Base-by-base conservation (phyloP, 2,797 vertebrate genomes). In the Hephaestus fuliginosus region DNA sequence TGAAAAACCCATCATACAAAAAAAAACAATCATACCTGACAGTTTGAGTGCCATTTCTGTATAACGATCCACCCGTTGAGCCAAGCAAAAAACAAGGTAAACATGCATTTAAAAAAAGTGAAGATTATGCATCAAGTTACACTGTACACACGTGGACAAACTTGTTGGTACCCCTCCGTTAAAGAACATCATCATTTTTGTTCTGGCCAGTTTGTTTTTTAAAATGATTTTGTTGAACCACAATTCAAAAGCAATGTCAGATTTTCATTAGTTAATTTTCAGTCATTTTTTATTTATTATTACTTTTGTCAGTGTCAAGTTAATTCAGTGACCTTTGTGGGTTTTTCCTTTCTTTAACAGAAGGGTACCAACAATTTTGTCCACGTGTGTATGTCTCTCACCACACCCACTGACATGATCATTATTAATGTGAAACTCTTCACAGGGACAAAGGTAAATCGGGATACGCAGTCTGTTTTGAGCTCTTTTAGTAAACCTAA, bases 21-120 rank as follows among this genome's bases (percentile, higher is more conserved):
- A 18, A 39, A 72, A 52, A 49, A 93, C 30, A 33, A 33, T 5
- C 95, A 80, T 95, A 96, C 95, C 95, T 95, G 86, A 89, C 76
- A 52, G 90, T 89, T 78, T 92, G 91, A 83, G 91, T 91, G 86
- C 93, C 92, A 88, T 95, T 96, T 91, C 95, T 96, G 92, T 86
- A 56, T 66, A 81, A 85, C 65, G 89, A 91, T 93, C 94, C 93
- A 86, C 81, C 85, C 83, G 76, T 80, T 75, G 89, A 85, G 52
- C 82, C 69, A 41, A 83, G 83, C 86, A 88, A 93, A 91, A 93
- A 92, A 91, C 76, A 94, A 92, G 83, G 88, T 78, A 89, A 91
- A 93, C 94, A 93, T 95, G 95, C 93, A 94, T 88, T 95, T 92
- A 88, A 89, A 86, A 57, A 79, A 80, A 78, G 51, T 46, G n/a